Evolutionary conservation across 2,113 vertebrate species (phyloP).

Genomic region (Microtus ochrogaster): DNA sequence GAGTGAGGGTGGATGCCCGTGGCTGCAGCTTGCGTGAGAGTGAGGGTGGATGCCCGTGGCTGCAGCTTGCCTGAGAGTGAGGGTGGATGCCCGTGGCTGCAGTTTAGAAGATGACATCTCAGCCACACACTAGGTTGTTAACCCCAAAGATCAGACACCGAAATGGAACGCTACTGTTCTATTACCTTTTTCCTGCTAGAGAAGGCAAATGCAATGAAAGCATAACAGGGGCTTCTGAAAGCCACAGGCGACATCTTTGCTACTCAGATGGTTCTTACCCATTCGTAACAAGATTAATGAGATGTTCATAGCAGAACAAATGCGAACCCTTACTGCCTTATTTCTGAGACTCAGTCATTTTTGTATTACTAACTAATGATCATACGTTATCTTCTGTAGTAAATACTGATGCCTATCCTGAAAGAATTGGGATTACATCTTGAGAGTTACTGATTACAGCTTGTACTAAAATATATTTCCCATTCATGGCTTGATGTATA

Average conservation of each 20-base stretch:
- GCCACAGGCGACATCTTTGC: not conserved
- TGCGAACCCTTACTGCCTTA: not conserved
- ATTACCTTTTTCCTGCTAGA: slow-evolving; percentile 2
- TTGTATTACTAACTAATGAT: not conserved
- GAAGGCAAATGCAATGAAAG: not conserved
- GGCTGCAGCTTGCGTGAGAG: no score
- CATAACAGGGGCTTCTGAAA: not conserved
- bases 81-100: no score
- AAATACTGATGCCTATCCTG: slow-evolving; percentile 3
- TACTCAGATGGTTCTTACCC: not conserved
- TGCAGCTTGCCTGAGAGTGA: no score
- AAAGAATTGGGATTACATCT: slow-evolving; percentile 26
- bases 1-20: no score
- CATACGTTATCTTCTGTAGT: not conserved
- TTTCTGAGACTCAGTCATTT: slow-evolving; percentile 15
- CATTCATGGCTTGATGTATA: not conserved
- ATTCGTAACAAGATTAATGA: not conserved
- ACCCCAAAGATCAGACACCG: not conserved
- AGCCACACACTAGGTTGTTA: not conserved
- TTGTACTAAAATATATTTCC: not conserved
- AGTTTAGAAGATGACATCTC: not conserved
- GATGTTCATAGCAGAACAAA: not conserved
- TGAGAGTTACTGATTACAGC: not conserved
- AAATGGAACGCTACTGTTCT: not conserved
- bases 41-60: no score